Evolutionary conservation across 2,113 vertebrate genomes (phyloP).

Genomic region (Geococcyx californianus): DNA sequence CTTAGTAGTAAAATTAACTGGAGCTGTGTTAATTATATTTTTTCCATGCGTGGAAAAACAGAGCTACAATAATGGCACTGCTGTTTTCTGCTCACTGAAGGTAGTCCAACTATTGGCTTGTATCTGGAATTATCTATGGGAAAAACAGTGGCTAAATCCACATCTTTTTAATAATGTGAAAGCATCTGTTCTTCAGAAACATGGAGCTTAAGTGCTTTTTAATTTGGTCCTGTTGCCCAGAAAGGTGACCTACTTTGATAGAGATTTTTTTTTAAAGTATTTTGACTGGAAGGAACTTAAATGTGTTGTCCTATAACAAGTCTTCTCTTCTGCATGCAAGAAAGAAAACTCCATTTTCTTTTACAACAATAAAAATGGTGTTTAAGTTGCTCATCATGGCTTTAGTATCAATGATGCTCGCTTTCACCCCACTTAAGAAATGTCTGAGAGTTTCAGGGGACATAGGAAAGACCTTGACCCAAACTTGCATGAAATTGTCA

Average conservation of each 20-base stretch:
- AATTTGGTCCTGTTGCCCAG: background rate
- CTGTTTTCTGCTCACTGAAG: background rate
- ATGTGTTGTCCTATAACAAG: background rate
- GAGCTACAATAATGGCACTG: background rate
- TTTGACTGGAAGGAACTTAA: background rate
- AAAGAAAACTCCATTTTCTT: background rate
- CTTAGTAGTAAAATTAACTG: slow-evolving; percentile 15
- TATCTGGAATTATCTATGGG: background rate
- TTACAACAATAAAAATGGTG: background rate
- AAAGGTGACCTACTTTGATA: background rate
- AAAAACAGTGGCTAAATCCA: background rate
- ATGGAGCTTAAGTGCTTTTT: background rate
- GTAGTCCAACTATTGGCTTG: background rate
- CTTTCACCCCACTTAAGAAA: background rate
- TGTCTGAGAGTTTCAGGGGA: background rate
- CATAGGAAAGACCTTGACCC: background rate
- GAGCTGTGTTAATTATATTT: slow-evolving; percentile 8
- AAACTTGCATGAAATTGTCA: background rate
- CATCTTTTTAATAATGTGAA: background rate
- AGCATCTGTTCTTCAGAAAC: background rate
- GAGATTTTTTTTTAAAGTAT: background rate
- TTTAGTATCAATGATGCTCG: background rate
- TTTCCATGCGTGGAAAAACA: background rate
- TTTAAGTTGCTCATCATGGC: background rate
- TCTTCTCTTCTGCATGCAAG: background rate